Evolutionary conservation across 2,888 invertebrate genomes (phyloP), one percentile per base, ranked within the genome.

Genomic region (Microchrysa polita): DNA sequence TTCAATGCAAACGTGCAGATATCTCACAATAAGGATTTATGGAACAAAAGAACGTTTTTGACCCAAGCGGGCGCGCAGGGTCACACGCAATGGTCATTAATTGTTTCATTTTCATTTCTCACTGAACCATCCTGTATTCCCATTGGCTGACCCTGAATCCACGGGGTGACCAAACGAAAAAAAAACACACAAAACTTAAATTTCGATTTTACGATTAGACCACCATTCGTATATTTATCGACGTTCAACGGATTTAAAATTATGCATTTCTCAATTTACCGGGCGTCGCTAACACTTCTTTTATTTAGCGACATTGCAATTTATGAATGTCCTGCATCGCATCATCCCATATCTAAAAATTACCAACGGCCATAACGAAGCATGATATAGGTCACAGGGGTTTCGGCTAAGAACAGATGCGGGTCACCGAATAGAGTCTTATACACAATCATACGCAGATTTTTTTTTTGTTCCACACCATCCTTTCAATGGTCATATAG

Each of bases 381-480:
- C 16, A 18, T 16, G 53, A 55, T 69, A 57, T 69, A 69, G 69
- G 69, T 69, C 69, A 69, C 69, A 69, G 69, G 69, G 61, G 74
- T 60, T 34, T 44, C 40, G 67, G 52, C 27, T 67, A 22, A 59
- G 61, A 67, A 74, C 74, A 74, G 74, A 74, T 74, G 74, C 61
- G 74, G 74, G 61, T 74, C 69, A 74, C 65, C 65, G 55, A 73
- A 73, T 63, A 57, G 22, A 59, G 55, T 69, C 69, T 61, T 61
- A 61, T 42, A 18, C 23, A 42, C n/a, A n/a, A n/a, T 61, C 61
- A 42, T 18, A 34, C 61, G 18, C 23, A 22, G 23, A 59, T 59
- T 34, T 34, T 34, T 34, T 34, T n/a, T n/a, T n/a, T n/a, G n/a
- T n/a, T n/a, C n/a, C n/a, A n/a, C n/a, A n/a, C 27, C 7, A 34